A percentile compares a stretch with the other conserved stretches of the same genome.
phyloP scores from a whole-genome alignment of 2,113 vertebrate species.

The Mirza zaza region DNA sequence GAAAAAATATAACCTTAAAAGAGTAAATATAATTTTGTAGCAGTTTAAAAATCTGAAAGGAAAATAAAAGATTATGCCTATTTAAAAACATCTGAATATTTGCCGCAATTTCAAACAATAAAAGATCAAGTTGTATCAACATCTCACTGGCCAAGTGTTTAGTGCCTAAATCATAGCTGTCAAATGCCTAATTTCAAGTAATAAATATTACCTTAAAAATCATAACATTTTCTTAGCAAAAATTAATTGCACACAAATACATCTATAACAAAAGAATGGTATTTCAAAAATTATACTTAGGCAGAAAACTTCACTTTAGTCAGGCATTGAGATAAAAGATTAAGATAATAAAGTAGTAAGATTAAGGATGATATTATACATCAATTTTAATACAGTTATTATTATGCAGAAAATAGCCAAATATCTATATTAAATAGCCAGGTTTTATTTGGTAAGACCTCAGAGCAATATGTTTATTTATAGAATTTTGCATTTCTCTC shows the following conservation, averaged over 20 bases:
- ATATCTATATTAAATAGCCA: slow-evolving; percentile 8
- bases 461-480: not conserved
- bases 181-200: slow-evolving; percentile 35
- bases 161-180: slow-evolving; percentile 20
- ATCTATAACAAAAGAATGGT: slow-evolving; percentile 2
- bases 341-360: not conserved
- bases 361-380: not conserved
- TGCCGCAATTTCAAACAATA: slow-evolving; percentile 52
- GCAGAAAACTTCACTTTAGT: slow-evolving; percentile 47
- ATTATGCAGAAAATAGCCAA: slow-evolving; percentile 4
- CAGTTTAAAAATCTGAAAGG: slow-evolving; percentile 12
- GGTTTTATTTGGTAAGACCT: slow-evolving; percentile 43
- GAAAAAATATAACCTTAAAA: slow-evolving; percentile 1
- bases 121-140: slow-evolving; percentile 24
- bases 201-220: slow-evolving; percentile 18
- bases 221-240: slow-evolving; percentile 38
- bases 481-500: slow-evolving; percentile 31
- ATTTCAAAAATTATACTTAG: slow-evolving; percentile 51
- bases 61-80: slow-evolving; percentile 7
- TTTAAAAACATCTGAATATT: slow-evolving; percentile 45
- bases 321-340: not conserved
- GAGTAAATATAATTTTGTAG: not conserved
- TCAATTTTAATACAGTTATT: slow-evolving; percentile 35
- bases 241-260: not conserved
- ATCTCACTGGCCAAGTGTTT: slow-evolving; percentile 12